Conservation (phyloP, 2,113 vertebrate species). For the Alces alces region DNA sequence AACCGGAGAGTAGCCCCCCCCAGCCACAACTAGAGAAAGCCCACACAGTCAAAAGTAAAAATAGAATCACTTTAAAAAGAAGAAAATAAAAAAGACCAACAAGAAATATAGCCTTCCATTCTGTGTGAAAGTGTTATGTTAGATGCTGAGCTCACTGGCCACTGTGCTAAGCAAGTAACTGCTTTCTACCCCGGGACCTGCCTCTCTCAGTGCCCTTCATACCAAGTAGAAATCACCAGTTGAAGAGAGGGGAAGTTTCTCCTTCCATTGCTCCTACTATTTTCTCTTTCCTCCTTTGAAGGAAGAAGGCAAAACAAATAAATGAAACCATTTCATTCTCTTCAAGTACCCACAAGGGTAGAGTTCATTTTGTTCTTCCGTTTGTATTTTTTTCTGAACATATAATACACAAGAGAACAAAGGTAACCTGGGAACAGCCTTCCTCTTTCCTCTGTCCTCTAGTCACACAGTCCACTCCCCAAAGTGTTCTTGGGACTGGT, state of each 20-base stretch:
- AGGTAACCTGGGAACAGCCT: not conserved
- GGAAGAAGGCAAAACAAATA: not conserved
- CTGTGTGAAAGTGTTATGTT: not conserved
- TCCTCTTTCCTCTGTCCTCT: not conserved
- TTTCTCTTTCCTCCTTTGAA: not conserved
- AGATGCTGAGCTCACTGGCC: not conserved
- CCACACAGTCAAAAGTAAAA: not conserved
- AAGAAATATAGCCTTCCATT: not conserved
- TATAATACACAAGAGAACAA: not conserved
- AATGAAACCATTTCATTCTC: not conserved
- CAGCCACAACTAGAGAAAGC: not conserved
- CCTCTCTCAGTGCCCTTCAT: not conserved
- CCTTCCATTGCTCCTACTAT: not conserved
- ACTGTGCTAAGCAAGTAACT: not conserved
- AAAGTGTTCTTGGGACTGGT: not conserved
- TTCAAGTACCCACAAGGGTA: not conserved
- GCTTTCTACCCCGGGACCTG: not conserved
- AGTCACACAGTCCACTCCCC: not conserved
- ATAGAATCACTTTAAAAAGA: not conserved
- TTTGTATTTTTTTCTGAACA: not conserved
- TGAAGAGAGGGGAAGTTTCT: not conserved
- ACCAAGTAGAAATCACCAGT: not conserved
- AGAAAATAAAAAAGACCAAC: not conserved
- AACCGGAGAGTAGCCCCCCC: not conserved
- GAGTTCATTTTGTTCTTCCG: conserved; percentile 14